Evolutionary conservation across 2,888 invertebrate species (phyloP).

Genomic region (Agrenia bidenticulata): DNA sequence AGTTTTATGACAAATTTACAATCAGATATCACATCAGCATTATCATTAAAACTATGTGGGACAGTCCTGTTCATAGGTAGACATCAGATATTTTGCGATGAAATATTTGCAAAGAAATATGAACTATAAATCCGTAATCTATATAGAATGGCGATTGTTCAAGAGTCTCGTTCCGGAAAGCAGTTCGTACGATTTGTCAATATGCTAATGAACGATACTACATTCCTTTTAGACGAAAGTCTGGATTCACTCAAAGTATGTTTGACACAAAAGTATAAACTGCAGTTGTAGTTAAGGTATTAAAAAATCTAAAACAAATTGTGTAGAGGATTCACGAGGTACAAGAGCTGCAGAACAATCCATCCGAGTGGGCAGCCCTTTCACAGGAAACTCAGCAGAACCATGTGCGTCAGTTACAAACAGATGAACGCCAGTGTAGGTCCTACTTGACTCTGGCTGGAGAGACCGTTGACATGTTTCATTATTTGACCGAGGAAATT

Average conservation of each 20-base stretch:
- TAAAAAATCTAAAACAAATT: conserved; percentile 17
- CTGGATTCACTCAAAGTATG: conserved; percentile 73
- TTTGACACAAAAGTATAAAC: background rate
- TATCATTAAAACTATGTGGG: conserved; percentile 95
- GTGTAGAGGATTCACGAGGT: conserved; percentile 66
- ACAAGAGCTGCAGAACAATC: conserved; percentile 78
- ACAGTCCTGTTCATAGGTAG: conserved; percentile 78
- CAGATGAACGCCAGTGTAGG: conserved; percentile 83
- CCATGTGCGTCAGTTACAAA: conserved; percentile 73
- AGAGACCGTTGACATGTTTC: conserved; percentile 97
- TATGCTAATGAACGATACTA: conserved; percentile 98
- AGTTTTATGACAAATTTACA: conserved; percentile 99
- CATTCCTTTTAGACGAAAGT: conserved; percentile 94
- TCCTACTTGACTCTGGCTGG: conserved; percentile 88
- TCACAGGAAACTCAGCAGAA: conserved; percentile 71
- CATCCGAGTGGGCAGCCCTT: conserved; percentile 67
- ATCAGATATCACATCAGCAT: conserved; percentile 97
- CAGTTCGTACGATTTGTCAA: conserved; percentile 96
- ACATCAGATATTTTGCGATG: background rate
- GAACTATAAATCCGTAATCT: background rate
- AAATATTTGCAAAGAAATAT: conserved; percentile 9
- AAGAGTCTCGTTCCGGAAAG: conserved; percentile 83
- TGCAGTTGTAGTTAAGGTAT: too few species aligned
- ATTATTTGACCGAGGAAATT: conserved; percentile 91
- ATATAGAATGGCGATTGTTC: conserved; percentile 68